Percentiles rank a stretch among this genome's conserved stretches.
These are phyloP conservation scores for Asbolus verrucosus DNA, from an alignment of 1,140 invertebrate species.

Conservation along the genomic window DNA sequence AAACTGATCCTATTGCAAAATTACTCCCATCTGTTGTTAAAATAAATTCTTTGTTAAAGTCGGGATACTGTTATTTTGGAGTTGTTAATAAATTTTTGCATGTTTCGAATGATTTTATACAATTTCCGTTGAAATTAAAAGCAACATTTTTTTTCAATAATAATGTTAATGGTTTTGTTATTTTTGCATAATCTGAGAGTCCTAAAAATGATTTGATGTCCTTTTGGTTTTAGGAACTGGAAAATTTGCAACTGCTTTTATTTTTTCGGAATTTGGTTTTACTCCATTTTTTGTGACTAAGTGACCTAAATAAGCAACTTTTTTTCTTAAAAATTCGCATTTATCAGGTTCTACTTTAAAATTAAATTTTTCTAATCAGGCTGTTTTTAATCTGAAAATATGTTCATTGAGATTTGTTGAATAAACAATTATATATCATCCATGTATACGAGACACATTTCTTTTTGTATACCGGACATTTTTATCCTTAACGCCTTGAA, in stretches of 20 bases:
- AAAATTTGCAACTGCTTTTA: too few species aligned
- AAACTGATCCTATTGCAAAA: constrained; percentile 52
- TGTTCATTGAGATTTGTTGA: constrained; percentile 61
- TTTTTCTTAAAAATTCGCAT: constrained; percentile 43
- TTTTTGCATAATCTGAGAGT: too few species aligned
- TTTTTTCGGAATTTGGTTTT: too few species aligned
- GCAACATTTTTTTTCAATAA: constrained; percentile 50
- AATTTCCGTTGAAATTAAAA: constrained; percentile 10
- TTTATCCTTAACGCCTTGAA: constrained; percentile 22
- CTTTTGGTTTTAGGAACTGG: too few species aligned
- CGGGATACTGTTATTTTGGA: constrained; percentile 54
- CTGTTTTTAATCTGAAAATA: constrained; percentile 55
- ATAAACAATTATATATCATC: constrained; percentile 67
- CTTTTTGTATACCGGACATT: constrained; percentile 14
- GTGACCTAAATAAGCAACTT: constrained; percentile 48
- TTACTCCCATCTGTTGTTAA: constrained; percentile 55
- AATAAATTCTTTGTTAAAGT: constrained; percentile 54
- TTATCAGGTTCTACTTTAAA: constrained; percentile 54
- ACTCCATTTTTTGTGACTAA: too few species aligned
- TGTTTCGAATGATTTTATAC: constrained; percentile 42
- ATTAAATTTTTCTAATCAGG: constrained; percentile 45
- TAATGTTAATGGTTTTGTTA: constrained; percentile 49
- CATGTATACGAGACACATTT: constrained; percentile 57
- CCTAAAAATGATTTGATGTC: too few species aligned
- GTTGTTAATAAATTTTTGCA: constrained; percentile 50